Base-by-base conservation (phyloP, 1,140 invertebrate genomes). In the Dendrolimus kikuchii region DNA sequence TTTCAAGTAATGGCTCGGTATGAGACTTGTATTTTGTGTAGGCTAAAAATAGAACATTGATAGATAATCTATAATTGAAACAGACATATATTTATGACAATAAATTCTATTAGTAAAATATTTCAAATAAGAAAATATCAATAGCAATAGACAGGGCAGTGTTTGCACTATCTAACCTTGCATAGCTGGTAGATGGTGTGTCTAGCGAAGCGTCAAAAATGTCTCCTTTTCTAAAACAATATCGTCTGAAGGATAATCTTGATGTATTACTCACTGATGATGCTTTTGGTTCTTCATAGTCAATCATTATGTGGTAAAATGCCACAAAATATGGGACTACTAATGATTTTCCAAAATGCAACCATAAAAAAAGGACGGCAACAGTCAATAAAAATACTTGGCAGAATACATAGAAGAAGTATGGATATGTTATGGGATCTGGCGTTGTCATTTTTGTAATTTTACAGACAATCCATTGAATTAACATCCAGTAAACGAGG, bases 221-320 rank as follows among this genome's bases (percentile, higher is more conserved):
- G 55, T 84, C 81, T 42, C 78, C 71, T 75, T 81, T 84, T 41
- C 67, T 71, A 47, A 84, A 84, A 55, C 81, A 84, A 49, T 84
- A 84, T 51, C 71, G 72, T 57, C 74, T 69, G 42, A 80, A 77
- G 7, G 69, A 67, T 37, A 74, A 51, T 49, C 68, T 49, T 4
- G 64, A 64, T 9, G 53, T 39, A 43, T 70, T 77, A 5, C 48
- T 23, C 4, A 9, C 2, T 5, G 23, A 23, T 37, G 6, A 5
- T 7, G 8, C 6, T 43, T 7, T 7, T 5, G 5, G 5, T 9
- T 7, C 9, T 5, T 59, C 46, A 5, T 58, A 50, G 1, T 62
- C 66, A 4, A 43, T 51, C 2, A 79, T 39, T 1, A 68, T 68
- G 5, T 58, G 38, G 38, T 71, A 77, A 49, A 73, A 66, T 2